Evolutionary conservation across 37 sponge, comb jelly and placozoan genomes (phyloP).

Genomic region (Ianthella basta): DNA sequence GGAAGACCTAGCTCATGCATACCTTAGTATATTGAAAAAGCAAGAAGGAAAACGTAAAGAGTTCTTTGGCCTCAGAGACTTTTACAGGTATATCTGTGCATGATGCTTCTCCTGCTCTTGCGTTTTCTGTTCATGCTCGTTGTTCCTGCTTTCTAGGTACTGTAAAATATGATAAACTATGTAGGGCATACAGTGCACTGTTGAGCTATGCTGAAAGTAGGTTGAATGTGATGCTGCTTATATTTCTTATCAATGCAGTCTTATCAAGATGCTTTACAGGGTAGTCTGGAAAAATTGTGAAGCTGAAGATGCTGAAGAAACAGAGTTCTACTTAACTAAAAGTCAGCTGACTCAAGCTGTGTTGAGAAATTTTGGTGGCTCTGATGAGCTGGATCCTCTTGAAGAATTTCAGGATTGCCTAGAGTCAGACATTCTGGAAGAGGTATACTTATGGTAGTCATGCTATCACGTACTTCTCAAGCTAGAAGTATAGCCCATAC

Average conservation of each 20-base stretch:
- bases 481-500: too few species aligned
- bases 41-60: conserved; percentile 54
- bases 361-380: conserved; percentile 89
- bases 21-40: conserved; percentile 44
- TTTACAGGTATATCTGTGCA: conserved; percentile 72
- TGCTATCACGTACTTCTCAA: too few species aligned
- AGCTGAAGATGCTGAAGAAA: background rate
- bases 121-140: conserved; percentile 5
- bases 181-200: too few species aligned
- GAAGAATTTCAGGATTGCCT: conserved; percentile 5
- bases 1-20: conserved; percentile 68
- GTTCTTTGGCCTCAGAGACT: conserved; percentile 96
- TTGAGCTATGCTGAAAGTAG: too few species aligned
- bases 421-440: background rate
- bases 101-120: background rate
- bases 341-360: conserved; percentile 85
- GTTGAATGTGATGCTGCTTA: too few species aligned
- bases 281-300: conserved; percentile 46
- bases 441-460: background rate
- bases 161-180: too few species aligned
- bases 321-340: conserved; percentile 31
- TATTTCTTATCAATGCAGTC: conserved; percentile 41
- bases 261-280: conserved; percentile 92
- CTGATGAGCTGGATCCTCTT: conserved; percentile 3
- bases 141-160: too few species aligned